phyloP scores from a whole-genome alignment of 2,888 invertebrate species.

The Tetheella fluctuosa region DNA sequence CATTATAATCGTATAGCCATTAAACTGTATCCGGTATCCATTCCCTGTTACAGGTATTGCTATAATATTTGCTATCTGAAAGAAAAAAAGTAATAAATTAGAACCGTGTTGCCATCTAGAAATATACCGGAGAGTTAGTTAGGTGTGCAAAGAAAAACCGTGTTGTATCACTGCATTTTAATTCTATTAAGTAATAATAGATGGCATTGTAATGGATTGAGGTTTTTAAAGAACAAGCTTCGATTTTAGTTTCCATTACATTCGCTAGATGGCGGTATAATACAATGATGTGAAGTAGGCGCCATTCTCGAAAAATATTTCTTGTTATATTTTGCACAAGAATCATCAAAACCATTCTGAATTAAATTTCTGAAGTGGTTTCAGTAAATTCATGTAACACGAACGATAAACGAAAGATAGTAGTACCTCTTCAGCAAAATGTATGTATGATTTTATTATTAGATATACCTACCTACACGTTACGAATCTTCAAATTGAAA shows the following conservation, averaged over 20 bases:
- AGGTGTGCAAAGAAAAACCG: conserved; percentile 23
- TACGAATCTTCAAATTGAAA: too few species aligned
- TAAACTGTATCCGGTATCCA: conserved; percentile 25
- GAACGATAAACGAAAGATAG: too few species aligned
- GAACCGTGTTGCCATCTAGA: conserved; percentile 37
- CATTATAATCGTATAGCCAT: conserved; percentile 24
- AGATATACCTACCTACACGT: too few species aligned
- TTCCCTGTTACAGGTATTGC: conserved; percentile 53
- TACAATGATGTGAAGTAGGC: too few species aligned
- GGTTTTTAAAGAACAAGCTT: background rate
- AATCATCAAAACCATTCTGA: too few species aligned
- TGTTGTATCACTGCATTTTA: background rate
- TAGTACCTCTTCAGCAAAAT: too few species aligned
- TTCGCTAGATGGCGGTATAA: background rate
- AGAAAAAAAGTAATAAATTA: conserved; percentile 30
- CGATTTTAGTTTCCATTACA: background rate
- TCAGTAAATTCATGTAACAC: too few species aligned
- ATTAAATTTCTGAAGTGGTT: too few species aligned
- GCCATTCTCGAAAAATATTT: background rate
- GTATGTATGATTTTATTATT: too few species aligned
- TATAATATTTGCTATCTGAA: conserved; percentile 68
- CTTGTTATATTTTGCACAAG: too few species aligned
- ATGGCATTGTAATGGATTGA: background rate
- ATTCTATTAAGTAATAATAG: background rate
- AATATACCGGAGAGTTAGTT: conserved; percentile 13